Evolutionary conservation across 2,888 invertebrate genomes (phyloP).

Genomic region (Platycheirus albimanus): DNA sequence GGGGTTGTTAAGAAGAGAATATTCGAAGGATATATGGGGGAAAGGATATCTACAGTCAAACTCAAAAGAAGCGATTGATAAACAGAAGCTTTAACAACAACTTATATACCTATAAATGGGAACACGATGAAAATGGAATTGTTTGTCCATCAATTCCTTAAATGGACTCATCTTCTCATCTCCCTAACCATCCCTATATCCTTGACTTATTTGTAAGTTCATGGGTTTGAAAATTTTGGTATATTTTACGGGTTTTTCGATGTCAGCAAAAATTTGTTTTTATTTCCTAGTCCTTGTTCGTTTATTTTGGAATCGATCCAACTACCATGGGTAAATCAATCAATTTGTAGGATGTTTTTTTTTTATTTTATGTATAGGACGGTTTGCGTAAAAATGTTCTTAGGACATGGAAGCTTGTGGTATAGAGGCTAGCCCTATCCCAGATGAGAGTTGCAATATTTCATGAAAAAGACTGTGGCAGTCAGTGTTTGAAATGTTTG

Average conservation of each 20-base stretch:
- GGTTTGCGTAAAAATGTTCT: slow-evolving; percentile 3
- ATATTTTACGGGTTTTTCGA: slow-evolving; percentile 41
- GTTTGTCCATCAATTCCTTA: slow-evolving; percentile 48
- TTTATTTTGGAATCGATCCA: slow-evolving; percentile 50
- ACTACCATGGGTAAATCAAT: slow-evolving; percentile 37
- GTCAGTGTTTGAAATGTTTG: too few species aligned
- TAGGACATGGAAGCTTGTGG: background rate
- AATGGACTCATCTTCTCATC: slow-evolving; percentile 35
- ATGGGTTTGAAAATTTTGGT: background rate
- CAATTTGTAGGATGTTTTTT: slow-evolving; percentile 13
- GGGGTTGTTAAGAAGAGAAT: background rate
- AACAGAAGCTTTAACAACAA: slow-evolving; percentile 5
- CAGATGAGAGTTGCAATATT: too few species aligned
- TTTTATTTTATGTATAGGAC: background rate
- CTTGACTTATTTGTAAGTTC: background rate
- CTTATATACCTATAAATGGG: background rate
- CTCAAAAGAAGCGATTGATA: background rate
- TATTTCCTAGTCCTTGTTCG: slow-evolving; percentile 41
- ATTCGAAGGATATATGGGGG: background rate
- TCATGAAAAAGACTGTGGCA: too few species aligned
- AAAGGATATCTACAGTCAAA: background rate
- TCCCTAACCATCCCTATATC: too few species aligned
- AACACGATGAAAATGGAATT: slow-evolving; percentile 41
- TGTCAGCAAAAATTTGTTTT: slow-evolving; percentile 54
- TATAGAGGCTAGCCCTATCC: too few species aligned